phyloP scores from a whole-genome alignment of 1,140 invertebrate genomes.

The Hypsibius dujardini region DNA sequence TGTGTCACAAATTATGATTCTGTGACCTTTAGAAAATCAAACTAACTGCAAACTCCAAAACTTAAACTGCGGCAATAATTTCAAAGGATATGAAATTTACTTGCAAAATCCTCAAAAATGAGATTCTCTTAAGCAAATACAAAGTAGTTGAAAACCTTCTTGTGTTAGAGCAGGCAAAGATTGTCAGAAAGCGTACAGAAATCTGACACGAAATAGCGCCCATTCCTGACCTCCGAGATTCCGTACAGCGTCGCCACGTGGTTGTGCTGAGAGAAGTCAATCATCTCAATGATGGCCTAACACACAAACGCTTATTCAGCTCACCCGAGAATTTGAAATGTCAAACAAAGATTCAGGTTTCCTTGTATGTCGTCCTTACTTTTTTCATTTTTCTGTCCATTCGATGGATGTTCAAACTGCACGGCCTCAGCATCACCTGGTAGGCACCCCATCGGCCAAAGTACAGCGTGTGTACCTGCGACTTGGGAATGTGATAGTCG shows the following conservation, averaged over 20 bases:
- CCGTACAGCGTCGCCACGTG: neutral
- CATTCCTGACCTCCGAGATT: constrained; percentile 2
- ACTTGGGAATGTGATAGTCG: constrained; percentile 11
- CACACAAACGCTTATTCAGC: neutral
- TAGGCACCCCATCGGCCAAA: constrained; percentile 6
- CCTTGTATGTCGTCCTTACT: neutral
- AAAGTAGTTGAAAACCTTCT: no score
- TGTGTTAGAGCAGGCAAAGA: no score
- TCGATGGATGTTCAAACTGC: constrained; percentile 16
- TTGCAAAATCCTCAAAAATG: no score
- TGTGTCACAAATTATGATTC: no score
- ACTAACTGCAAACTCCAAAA: no score
- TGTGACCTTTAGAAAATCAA: no score
- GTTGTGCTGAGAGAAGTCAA: neutral
- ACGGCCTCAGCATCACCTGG: constrained; percentile 10
- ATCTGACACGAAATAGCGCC: constrained; percentile 11
- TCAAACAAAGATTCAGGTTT: neutral
- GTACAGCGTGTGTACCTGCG: constrained; percentile 5
- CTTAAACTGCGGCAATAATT: no score
- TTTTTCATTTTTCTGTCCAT: neutral
- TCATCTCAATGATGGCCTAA: neutral
- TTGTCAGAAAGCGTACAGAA: neutral
- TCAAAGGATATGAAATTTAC: no score
- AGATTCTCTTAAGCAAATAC: no score
- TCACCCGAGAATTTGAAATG: neutral